These are phyloP conservation scores for Apistogramma diplotaenia DNA, from an alignment of 2,113 vertebrate species.

Conservation along the genomic window DNA sequence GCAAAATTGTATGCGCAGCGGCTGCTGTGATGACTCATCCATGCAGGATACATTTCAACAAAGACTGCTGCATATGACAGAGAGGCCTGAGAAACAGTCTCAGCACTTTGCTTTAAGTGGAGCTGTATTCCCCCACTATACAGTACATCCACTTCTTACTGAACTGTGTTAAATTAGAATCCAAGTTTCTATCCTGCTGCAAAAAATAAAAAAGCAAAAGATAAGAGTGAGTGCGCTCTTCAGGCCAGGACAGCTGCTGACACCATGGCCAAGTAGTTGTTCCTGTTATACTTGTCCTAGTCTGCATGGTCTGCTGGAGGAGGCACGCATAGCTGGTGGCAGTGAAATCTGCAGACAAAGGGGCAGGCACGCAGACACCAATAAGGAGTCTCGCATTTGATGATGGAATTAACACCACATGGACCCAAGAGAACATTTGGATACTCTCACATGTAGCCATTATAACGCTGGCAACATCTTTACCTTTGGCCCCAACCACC, in stretches of 20 bases:
- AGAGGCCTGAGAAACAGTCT: background rate
- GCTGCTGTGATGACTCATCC: slow-evolving; percentile 8
- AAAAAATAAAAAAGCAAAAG: background rate
- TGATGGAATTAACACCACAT: background rate
- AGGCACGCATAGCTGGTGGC: background rate
- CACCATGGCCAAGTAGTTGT: background rate
- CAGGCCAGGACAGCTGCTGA: background rate
- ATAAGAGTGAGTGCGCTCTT: background rate
- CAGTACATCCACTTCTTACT: background rate
- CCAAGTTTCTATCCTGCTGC: background rate
- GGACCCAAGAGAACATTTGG: background rate
- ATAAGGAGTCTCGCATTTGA: background rate
- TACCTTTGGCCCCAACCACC: background rate
- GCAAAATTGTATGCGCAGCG: slow-evolving; percentile 39
- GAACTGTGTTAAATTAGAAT: background rate
- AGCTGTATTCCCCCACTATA: background rate
- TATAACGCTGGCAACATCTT: background rate
- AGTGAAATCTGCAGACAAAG: background rate
- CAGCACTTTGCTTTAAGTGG: background rate
- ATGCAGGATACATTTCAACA: slow-evolving; percentile 22
- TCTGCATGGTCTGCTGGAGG: background rate
- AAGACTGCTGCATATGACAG: background rate
- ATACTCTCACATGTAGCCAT: background rate
- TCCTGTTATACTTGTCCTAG: background rate
- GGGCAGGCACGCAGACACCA: background rate